Conservation (phyloP, 2,888 invertebrate genomes). For the Adineta ricciae region DNA sequence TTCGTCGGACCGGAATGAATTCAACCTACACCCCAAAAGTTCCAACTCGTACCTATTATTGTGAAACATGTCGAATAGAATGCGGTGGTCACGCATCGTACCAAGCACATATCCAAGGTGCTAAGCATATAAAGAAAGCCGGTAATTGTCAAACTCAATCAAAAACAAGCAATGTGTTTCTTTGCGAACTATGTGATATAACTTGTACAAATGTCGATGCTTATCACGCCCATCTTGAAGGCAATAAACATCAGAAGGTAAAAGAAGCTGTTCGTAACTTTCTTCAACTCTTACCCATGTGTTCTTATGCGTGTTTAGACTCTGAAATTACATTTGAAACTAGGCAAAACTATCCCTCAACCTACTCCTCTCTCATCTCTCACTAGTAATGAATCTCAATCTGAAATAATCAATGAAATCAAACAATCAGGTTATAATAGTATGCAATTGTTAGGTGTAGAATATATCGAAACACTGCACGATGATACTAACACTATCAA, state of each 20-base stretch:
- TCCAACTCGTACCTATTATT: slow-evolving; percentile 66
- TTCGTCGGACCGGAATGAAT: background rate
- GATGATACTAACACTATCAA: slow-evolving; percentile 60
- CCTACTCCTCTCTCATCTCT: background rate
- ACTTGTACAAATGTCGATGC: slow-evolving; percentile 96
- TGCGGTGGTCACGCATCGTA: slow-evolving; percentile 87
- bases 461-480: slow-evolving; percentile 91
- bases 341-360: slow-evolving; percentile 84
- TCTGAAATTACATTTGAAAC: slow-evolving; percentile 75
- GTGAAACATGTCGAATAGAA: slow-evolving; percentile 97
- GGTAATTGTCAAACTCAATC: background rate
- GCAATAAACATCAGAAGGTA: slow-evolving; percentile 88
- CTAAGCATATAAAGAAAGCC: slow-evolving; percentile 97
- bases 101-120: slow-evolving; percentile 90
- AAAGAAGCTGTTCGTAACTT: slow-evolving; percentile 40
- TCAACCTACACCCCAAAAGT: too few species aligned
- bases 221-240: slow-evolving; percentile 91
- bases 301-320: background rate
- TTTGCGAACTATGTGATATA: slow-evolving; percentile 94
- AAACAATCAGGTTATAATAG: background rate
- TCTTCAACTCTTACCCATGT: background rate
- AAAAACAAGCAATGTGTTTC: slow-evolving; percentile 58
- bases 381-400: background rate
- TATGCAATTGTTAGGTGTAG: slow-evolving; percentile 56
- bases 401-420: background rate